Percentiles rank a stretch among this genome's conserved stretches.
phyloP scores from a whole-genome alignment of 2,888 invertebrate species.

The Myopa testacea region DNA sequence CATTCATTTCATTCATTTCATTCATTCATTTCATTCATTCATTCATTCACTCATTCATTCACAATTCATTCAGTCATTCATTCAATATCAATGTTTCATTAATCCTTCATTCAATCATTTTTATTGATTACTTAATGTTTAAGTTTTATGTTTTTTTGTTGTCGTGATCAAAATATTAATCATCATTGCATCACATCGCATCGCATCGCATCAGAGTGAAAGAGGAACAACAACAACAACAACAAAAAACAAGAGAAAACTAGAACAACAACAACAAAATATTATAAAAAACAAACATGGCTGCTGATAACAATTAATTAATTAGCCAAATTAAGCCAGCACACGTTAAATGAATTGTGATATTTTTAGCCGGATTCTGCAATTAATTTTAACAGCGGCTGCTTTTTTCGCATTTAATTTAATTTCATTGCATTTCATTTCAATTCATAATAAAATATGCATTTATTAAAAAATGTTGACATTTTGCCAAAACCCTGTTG shows the following conservation, averaged over 20 bases:
- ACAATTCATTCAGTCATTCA: no score
- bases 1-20: no score
- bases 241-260: neutral
- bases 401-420: neutral
- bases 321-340: conserved; percentile 22
- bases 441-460: neutral
- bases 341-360: conserved; percentile 30
- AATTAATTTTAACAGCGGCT: conserved; percentile 2
- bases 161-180: no score
- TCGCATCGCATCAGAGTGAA: neutral
- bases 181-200: no score
- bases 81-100: no score
- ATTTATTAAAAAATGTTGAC: neutral
- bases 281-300: neutral
- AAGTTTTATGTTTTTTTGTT: no score
- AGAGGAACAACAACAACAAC: neutral
- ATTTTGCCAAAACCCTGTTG: neutral
- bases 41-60: no score
- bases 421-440: conserved; percentile 2
- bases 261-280: neutral
- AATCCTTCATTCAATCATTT: no score
- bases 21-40: no score
- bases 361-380: conserved; percentile 17
- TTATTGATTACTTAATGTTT: no score
- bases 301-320: conserved; percentile 31